Evolutionary conservation across 2,113 vertebrate genomes (phyloP).

Genomic region (Jacana jacana): DNA sequence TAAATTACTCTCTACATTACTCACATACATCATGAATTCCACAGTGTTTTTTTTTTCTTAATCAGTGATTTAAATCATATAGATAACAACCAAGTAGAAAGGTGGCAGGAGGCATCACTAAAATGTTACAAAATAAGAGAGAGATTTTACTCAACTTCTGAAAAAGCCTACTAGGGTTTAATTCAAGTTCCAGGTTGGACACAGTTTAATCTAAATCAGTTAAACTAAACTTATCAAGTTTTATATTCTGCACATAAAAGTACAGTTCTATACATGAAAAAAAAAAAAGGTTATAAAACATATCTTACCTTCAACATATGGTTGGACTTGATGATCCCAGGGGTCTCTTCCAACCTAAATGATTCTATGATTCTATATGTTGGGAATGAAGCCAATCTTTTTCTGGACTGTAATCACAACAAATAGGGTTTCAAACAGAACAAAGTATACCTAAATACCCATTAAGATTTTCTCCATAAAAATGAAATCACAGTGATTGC

Average conservation of each 20-base stretch:
- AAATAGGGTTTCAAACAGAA: conserved; percentile 66
- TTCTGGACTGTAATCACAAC: conserved; percentile 83
- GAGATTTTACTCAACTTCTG: background rate
- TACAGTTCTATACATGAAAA: background rate
- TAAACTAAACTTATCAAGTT: background rate
- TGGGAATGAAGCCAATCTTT: conserved; percentile 89
- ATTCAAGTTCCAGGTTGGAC: background rate
- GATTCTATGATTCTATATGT: no score
- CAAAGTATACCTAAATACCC: conserved; percentile 41
- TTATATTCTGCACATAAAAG: background rate
- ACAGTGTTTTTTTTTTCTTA: background rate
- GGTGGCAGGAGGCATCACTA: background rate
- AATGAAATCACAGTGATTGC: background rate
- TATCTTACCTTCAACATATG: conserved; percentile 91
- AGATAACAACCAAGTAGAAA: background rate
- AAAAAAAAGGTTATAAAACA: background rate
- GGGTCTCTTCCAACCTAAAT: no score
- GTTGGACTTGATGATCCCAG: no score
- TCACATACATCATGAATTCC: background rate
- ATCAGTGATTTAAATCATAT: background rate
- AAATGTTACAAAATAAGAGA: background rate
- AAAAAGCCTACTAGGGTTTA: background rate
- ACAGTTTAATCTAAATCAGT: background rate
- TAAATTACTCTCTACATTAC: background rate
- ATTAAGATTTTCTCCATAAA: conserved; percentile 51